Evolutionary conservation across 2,113 vertebrate species (phyloP).

Genomic region (Clarias macrocephalus): DNA sequence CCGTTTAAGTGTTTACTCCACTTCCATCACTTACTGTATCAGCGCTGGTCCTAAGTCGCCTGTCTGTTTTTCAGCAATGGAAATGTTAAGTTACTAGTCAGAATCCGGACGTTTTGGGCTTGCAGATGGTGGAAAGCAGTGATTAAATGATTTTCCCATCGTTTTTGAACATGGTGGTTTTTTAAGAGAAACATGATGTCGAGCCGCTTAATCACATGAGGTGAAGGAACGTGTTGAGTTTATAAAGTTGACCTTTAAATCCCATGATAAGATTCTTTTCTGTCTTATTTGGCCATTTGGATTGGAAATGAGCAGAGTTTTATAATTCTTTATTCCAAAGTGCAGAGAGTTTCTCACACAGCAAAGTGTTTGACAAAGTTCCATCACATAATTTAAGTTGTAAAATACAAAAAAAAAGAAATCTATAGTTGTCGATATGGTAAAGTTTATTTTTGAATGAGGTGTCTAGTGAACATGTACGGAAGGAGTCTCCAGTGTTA

Average conservation of each 20-base stretch:
- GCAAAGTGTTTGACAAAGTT: too few relatives aligned
- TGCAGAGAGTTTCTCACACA: not conserved
- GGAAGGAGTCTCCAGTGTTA: not conserved
- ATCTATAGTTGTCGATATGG: not conserved
- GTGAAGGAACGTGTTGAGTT: conserved; percentile 15
- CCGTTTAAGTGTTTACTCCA: not conserved
- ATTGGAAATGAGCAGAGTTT: not conserved
- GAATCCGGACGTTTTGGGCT: conserved; percentile 18
- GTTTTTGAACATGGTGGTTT: not conserved
- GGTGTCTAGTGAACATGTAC: not conserved
- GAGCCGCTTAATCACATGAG: conserved; percentile 52
- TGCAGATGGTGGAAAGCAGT: not conserved
- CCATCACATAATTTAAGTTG: too few relatives aligned
- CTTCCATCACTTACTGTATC: conserved; percentile 14
- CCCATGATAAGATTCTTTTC: not conserved
- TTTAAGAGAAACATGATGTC: not conserved
- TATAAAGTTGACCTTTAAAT: conserved; percentile 5
- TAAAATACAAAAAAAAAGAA: too few relatives aligned
- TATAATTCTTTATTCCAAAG: not conserved
- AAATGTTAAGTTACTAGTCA: conserved; percentile 24
- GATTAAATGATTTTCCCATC: not conserved
- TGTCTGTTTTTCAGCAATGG: not conserved
- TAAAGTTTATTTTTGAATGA: not conserved
- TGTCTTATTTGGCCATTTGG: not conserved
- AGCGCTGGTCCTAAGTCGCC: not conserved